Evolutionary conservation across 2,888 invertebrate genomes (phyloP), one percentile per base, ranked within the genome.

Genomic region (Zaprionus bogoriensis): DNA sequence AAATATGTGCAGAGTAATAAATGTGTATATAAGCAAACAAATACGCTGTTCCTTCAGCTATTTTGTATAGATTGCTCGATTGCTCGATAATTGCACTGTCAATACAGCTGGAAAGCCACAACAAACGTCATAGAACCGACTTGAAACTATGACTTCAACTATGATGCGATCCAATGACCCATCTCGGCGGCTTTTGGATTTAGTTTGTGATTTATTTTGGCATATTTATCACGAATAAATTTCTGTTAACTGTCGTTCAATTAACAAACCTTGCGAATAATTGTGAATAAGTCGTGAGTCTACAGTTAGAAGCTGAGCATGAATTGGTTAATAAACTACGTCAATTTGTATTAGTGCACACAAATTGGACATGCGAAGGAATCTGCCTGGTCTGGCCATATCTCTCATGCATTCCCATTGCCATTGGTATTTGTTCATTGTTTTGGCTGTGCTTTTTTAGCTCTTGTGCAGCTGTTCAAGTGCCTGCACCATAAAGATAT

Each of bases 291-390:
- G 63, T 74, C 70, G 75, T 74, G 70, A 58, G 38, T 2, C 17
- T 1, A 47, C 28, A 39, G 17, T 85, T 75, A 82, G 55, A 65
- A 59, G 36, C 57, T 67, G 45, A 30, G 48, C 58, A 64, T 45
- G 58, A 82, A 58, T 75, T 70, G 67, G 50, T 54, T 62, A 64
- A 78, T 75, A 82, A 82, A 70, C 62, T 59, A 74, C 78, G 78
- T 78, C 82, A 65, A 77, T 81, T 77, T 54, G 54, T 44, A 52
- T 55, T 54, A 38, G 23, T 32, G 17, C 25, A 51, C 19, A 58
- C 3, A 6, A 36, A 22, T 22, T n/a, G 17, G 10, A 2, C 20
- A 10, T 7, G 19, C 39, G 36, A 30, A 32, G 27, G 12, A 14
- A 30, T 41, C 22, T n/a, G n/a, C n/a, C n/a, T n/a, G n/a, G n/a